These are phyloP conservation scores for Chrysogorgia sp. DNA, from an alignment of 92 coral and sea anemone species.

Conservation along the genomic window DNA sequence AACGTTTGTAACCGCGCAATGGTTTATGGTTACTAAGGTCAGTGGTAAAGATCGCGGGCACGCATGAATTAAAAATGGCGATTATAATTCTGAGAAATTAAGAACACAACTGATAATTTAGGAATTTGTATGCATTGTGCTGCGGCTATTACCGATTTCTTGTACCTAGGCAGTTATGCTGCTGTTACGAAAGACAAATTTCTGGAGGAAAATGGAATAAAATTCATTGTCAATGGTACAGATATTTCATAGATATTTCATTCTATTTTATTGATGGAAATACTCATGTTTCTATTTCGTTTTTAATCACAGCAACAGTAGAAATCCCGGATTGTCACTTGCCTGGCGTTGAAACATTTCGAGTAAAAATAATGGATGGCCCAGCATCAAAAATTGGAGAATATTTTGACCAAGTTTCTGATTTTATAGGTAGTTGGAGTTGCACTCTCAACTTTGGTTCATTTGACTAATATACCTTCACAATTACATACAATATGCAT, in stretches of 20 bases:
- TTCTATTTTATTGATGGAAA: no score
- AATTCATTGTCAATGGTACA: conserved; percentile 77
- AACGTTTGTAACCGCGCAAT: conserved; percentile 7
- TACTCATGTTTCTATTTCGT: neutral
- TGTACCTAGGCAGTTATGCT: conserved; percentile 75
- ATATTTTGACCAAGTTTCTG: conserved; percentile 86
- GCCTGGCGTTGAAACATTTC: conserved; percentile 62
- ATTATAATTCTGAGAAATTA: neutral
- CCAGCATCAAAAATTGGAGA: conserved; percentile 75
- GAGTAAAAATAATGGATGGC: conserved; percentile 70
- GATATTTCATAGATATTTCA: neutral
- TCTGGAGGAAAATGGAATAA: conserved; percentile 72
- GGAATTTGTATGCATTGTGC: conserved; percentile 2
- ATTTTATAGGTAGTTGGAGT: conserved; percentile 76
- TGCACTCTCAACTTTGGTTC: neutral
- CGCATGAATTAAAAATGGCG: neutral
- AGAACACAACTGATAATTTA: neutral
- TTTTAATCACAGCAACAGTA: conserved; percentile 51
- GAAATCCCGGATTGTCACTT: conserved; percentile 69
- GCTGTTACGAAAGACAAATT: conserved; percentile 72
- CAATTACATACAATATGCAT: no score
- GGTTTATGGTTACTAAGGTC: conserved; percentile 2
- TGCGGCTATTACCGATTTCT: conserved; percentile 77
- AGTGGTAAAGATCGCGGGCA: conserved; percentile 6
- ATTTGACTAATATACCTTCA: neutral